Base-by-base conservation (phyloP, 2,113 vertebrate species). In the Proterorhinus semilunaris region DNA sequence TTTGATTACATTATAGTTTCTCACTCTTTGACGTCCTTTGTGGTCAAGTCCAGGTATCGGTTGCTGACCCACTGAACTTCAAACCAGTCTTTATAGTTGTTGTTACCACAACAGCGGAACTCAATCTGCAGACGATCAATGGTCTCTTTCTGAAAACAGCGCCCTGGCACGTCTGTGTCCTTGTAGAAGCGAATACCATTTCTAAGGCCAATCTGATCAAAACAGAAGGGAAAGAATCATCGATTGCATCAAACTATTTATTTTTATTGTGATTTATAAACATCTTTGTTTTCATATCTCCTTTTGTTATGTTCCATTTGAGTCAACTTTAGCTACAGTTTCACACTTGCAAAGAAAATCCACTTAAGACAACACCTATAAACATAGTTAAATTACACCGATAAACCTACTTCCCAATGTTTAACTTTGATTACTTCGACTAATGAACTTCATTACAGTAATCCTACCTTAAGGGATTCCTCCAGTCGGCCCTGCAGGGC, bases 1-100 rank as follows among this genome's bases (percentile, higher is more conserved):
- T 10, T 64, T 62, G 53, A 55, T 17, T 55, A 54, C 51, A 45
- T 13, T 69, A 53, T 45, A 44, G 77, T 79, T 48, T 93, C 93
- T 94, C 86, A 95, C 94, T 94, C 94, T 76, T 93, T 94, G n/a
- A 95, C 91, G 1, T 93, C 93, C 74, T 93, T 93, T 61, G 89
- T 87, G 72, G 91, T 94, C 85, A 90, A 93, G 78, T 95, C 92
- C 88, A 94, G 84, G 80, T 92, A 95, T 76, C 93, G 89, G 84
- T 86, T 93, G 89, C 91, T 95, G 88, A 95, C 84, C 94, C 94
- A 95, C 86, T 95, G 94, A 44, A 95, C 91, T 76, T 94, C 93
- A 63, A 95, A 95, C 94, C 94, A 96, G 75, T 96, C 95, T 84
- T 85, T 93, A 89, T 91, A 94, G 80, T 93, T 91, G 52, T 81